Percentiles rank a stretch among this genome's conserved stretches.
phyloP scores from a whole-genome alignment of 2,113 vertebrate genomes.

The Diadophis punctatus region DNA sequence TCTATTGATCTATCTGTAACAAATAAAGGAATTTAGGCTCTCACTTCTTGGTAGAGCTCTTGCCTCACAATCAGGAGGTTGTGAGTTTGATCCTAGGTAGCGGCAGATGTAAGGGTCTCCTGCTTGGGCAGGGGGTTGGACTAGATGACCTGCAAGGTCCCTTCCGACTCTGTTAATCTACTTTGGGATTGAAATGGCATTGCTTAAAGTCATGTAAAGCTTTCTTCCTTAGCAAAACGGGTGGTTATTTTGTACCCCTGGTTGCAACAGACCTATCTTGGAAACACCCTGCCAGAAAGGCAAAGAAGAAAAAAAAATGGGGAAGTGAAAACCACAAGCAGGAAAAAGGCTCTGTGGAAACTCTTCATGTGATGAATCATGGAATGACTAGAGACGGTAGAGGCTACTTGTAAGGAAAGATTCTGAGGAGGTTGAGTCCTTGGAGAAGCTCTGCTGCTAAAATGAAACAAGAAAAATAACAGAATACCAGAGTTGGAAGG shows the following conservation, averaged over 20 bases:
- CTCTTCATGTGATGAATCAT: neutral
- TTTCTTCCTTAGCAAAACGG: neutral
- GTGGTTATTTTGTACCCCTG: neutral
- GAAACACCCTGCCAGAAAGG: neutral
- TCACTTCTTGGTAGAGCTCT: too few relatives aligned
- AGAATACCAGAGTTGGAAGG: neutral
- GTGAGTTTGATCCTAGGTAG: too few relatives aligned
- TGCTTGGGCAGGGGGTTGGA: too few relatives aligned
- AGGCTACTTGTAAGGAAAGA: neutral
- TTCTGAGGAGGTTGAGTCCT: neutral
- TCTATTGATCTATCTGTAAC: neutral
- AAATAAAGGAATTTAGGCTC: neutral
- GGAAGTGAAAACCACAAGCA: slow-evolving; percentile 43
- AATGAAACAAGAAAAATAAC: neutral
- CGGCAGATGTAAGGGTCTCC: too few relatives aligned
- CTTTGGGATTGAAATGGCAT: neutral
- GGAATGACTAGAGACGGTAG: neutral
- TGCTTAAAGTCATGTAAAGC: neutral
- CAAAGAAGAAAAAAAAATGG: slow-evolving; percentile 26
- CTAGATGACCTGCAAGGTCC: too few relatives aligned
- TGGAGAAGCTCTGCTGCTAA: neutral
- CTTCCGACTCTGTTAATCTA: too few relatives aligned
- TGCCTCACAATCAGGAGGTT: too few relatives aligned
- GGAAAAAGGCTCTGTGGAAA: slow-evolving; percentile 37
- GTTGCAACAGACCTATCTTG: neutral